These are phyloP conservation scores for Chloropsis cyanopogon DNA, from an alignment of 2,113 vertebrate genomes.

Conservation along the genomic window DNA sequence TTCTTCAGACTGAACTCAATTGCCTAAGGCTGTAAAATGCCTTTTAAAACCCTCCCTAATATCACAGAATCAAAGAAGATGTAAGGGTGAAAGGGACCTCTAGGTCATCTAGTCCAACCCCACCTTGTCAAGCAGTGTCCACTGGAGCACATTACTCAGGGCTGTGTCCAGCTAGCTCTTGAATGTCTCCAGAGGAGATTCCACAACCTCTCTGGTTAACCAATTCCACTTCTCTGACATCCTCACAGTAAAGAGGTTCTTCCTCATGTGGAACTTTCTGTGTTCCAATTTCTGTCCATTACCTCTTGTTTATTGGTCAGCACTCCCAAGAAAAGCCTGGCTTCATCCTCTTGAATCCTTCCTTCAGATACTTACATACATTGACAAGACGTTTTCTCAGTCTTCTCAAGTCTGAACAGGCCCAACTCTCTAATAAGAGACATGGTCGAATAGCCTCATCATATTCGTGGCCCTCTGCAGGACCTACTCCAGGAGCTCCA, in stretches of 20 bases:
- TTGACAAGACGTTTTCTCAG: background rate
- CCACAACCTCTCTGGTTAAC: background rate
- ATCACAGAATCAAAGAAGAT: background rate
- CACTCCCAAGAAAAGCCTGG: background rate
- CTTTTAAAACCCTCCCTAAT: background rate
- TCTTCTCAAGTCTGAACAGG: background rate
- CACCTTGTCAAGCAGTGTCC: background rate
- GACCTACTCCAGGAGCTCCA: background rate
- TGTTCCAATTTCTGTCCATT: background rate
- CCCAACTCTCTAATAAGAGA: background rate
- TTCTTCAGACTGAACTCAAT: background rate
- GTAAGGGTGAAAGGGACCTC: background rate
- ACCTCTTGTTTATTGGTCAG: background rate
- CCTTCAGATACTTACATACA: background rate
- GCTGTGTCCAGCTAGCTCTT: background rate
- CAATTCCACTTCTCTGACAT: background rate
- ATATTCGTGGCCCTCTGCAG: background rate
- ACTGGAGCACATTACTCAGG: background rate
- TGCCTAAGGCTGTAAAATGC: background rate
- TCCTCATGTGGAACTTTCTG: background rate
- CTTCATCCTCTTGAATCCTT: background rate
- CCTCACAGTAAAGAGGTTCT: background rate
- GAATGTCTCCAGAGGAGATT: background rate
- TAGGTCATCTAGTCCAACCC: background rate
- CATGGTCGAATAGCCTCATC: background rate